Evolutionary conservation across 2,888 invertebrate species (phyloP).

Genomic region (Parnassius apollo): DNA sequence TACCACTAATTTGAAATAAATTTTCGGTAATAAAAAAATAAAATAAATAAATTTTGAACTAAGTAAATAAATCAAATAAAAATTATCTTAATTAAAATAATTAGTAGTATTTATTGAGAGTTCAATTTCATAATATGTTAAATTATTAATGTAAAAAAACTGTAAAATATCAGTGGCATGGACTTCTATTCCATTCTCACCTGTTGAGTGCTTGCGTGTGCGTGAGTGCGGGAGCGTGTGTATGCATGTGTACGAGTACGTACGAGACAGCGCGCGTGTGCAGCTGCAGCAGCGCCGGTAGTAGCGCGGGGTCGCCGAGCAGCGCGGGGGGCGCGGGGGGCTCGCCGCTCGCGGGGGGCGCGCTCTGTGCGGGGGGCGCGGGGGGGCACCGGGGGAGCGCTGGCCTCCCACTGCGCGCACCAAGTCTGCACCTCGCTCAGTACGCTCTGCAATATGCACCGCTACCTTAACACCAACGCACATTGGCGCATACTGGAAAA

Average conservation of each 20-base stretch:
- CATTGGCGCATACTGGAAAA: neutral
- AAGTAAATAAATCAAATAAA: no score
- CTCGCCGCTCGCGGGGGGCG: constrained; percentile 19
- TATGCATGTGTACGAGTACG: constrained; percentile 10
- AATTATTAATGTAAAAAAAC: no score
- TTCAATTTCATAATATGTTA: no score
- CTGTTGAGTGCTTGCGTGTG: no score
- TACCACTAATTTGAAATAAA: no score
- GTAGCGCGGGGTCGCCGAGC: constrained; percentile 40
- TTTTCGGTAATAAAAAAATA: no score
- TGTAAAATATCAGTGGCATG: no score
- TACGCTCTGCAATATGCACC: constrained; percentile 68
- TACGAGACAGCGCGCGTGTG: constrained; percentile 45
- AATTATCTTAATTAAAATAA: no score
- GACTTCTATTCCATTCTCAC: no score
- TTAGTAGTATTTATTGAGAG: no score
- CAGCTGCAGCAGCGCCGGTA: constrained; percentile 46
- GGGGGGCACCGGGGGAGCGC: constrained; percentile 19
- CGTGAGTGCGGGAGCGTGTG: no score
- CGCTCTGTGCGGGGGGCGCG: constrained; percentile 28
- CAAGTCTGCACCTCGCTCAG: constrained; percentile 84
- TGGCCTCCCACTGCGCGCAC: constrained; percentile 80
- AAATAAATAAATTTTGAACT: no score
- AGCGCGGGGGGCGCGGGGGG: constrained; percentile 27
- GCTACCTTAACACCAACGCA: neutral